A percentile compares a stretch with the other conserved stretches of the same genome.
Evolutionary conservation across 1,140 invertebrate genomes (phyloP).

Genomic region (Pseudoatta argentina): DNA sequence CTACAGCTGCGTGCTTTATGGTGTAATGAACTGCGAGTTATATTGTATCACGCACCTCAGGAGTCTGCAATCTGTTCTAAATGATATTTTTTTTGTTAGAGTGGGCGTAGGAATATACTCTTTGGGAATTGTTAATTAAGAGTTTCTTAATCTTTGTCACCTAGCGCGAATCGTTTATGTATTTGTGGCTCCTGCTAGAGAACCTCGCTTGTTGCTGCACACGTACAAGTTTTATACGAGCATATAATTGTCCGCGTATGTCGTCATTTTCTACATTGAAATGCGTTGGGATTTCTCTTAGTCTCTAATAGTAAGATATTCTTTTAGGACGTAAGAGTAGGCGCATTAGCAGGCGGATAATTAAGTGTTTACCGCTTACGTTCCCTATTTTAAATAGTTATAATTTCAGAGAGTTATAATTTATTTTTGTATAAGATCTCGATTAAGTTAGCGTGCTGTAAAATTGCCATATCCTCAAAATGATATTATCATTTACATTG

Average conservation of each 20-base stretch:
- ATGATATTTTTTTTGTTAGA: not conserved
- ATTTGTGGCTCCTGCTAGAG: conserved; percentile 39
- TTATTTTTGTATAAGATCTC: conserved; percentile 80
- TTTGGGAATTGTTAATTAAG: not conserved
- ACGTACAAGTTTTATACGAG: conserved; percentile 45
- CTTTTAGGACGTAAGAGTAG: not conserved
- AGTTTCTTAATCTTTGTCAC: conserved; percentile 12
- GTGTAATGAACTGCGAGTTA: conserved; percentile 8
- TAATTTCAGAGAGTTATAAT: conserved; percentile 71
- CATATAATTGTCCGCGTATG: conserved; percentile 32
- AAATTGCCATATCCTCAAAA: conserved; percentile 74
- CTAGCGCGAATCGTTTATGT: not conserved
- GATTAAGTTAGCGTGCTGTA: conserved; percentile 76
- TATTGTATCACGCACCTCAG: conserved; percentile 24
- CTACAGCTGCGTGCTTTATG: conserved; percentile 30
- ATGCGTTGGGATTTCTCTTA: conserved; percentile 44
- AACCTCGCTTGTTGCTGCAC: conserved; percentile 33
- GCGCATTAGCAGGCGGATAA: not conserved
- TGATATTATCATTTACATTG: conserved; percentile 69
- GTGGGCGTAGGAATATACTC: conserved; percentile 25
- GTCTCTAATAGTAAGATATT: not conserved
- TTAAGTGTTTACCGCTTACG: conserved; percentile 34
- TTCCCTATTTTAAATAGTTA: conserved; percentile 45
- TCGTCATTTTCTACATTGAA: conserved; percentile 43
- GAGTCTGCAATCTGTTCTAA: conserved; percentile 16